Base-by-base conservation (phyloP, 2,113 vertebrate genomes). In the Phocoena sinus region DNA sequence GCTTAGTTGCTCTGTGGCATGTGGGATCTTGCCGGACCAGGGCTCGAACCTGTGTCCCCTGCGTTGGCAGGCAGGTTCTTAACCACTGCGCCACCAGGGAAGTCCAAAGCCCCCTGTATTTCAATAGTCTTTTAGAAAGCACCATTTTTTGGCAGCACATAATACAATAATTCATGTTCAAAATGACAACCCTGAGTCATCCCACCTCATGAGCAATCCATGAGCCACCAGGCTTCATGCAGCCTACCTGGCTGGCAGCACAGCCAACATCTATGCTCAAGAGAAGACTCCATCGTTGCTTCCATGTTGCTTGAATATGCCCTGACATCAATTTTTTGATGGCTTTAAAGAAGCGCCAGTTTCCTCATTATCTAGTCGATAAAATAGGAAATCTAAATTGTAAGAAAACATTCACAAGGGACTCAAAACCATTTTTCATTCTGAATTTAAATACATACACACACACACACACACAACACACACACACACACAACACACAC, bases 341-440 rank as follows among this genome's bases (percentile, higher is more conserved):
- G 53, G 36, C 70, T 89, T 95, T 77, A 90, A 95, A 96, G 91
- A 26, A 70, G 53, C 38, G 12, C 28, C 36, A 92, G 44, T 94
- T 94, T 91, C 73, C 53, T 92, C 60, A 96, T 93, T 81, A 90
- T 76, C 73, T 53, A 68, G 31, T 94, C 63, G 89, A 86, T 89
- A 79, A 82, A 82, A 89, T 7, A 93, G 65, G 31, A 94, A 97
- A 80, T 36, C 65, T 62, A 91, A 73, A 77, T 47, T 65, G 1
- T 87, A 94, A 92, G 18, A 94, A 90, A 93, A 89, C 7, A 95
- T 95, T 86, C 28, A 15, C 62, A 93, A 86, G 58, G 50, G 71
- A 73, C 79, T 92, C 70, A 83, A 93, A 84, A 62, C 3, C 68
- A 95, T 79, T 96, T 79, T 92, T 89, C 58, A 94, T 92, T 94